Percentiles rank a stretch among this genome's conserved stretches.
Evolutionary conservation across 2,888 invertebrate species (phyloP).

Genomic region (Coleophora deauratella): DNA sequence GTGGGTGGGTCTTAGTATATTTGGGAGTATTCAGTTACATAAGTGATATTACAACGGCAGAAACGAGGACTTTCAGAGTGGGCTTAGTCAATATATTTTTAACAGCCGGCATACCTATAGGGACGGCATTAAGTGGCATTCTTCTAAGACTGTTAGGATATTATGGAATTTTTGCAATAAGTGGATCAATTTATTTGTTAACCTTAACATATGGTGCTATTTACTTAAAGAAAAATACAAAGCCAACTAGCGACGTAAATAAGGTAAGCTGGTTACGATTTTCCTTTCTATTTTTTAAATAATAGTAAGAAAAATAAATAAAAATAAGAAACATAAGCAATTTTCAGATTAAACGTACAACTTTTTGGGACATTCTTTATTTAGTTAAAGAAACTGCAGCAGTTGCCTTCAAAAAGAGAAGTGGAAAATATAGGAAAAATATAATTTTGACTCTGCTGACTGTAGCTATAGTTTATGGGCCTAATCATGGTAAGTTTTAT

Average conservation of each 20-base stretch:
- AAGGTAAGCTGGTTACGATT: slow-evolving; percentile 33
- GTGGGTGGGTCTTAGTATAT: slow-evolving; percentile 70
- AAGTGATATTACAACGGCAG: slow-evolving; percentile 70
- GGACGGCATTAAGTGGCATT: slow-evolving; percentile 70
- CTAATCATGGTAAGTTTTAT: slow-evolving; percentile 58
- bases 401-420: slow-evolving; percentile 64
- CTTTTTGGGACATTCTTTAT: slow-evolving; percentile 26
- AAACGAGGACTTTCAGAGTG: slow-evolving; percentile 73
- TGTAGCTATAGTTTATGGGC: slow-evolving; percentile 67
- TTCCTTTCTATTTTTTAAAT: too few species aligned
- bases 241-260: slow-evolving; percentile 29
- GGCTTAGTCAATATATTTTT: slow-evolving; percentile 75
- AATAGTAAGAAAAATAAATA: background rate
- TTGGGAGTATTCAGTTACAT: slow-evolving; percentile 77
- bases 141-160: slow-evolving; percentile 54
- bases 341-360: too few species aligned
- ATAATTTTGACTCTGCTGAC: slow-evolving; percentile 60
- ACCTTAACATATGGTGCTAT: slow-evolving; percentile 51
- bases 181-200: slow-evolving; percentile 48
- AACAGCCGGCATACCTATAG: slow-evolving; percentile 73
- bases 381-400: slow-evolving; percentile 61
- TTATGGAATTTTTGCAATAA: slow-evolving; percentile 52
- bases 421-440: slow-evolving; percentile 48
- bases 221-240: slow-evolving; percentile 46
- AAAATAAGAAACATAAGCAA: background rate